Conservation (phyloP, 1,140 invertebrate species). For the Heterodera carotae region DNA sequence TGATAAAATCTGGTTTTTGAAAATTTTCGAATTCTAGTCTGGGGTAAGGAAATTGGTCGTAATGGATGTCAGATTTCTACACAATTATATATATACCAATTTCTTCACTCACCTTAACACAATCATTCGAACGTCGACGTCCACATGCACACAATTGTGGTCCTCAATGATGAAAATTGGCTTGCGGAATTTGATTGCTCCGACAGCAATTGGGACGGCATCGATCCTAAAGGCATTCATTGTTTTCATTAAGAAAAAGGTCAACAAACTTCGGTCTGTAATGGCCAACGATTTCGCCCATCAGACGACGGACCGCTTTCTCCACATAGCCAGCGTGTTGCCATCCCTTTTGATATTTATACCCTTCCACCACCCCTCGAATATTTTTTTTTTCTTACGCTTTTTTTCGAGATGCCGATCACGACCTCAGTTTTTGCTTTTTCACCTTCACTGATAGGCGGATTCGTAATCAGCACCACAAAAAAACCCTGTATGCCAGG, state of each 20-base stretch:
- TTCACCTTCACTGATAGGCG: too few species aligned
- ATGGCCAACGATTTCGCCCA: conserved; percentile 3
- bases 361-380: too few species aligned
- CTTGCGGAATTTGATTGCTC: conserved; percentile 7
- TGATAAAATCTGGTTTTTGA: too few species aligned
- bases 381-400: too few species aligned
- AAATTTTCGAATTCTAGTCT: too few species aligned
- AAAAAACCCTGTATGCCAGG: too few species aligned
- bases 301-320: conserved; percentile 10
- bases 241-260: not conserved
- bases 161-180: conserved; percentile 24
- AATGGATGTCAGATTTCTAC: too few species aligned
- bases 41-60: too few species aligned
- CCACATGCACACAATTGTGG: conserved; percentile 27
- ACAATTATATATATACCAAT: too few species aligned
- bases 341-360: conserved; percentile 17
- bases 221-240: not conserved
- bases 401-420: too few species aligned
- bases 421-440: too few species aligned
- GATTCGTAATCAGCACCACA: too few species aligned
- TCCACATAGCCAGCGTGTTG: conserved; percentile 19
- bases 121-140: conserved; percentile 27
- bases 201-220: conserved; percentile 18
- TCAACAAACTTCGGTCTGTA: conserved; percentile 11
- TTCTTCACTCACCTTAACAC: not conserved